These are phyloP conservation scores for Cryptotermes secundus DNA, from an alignment of 1,140 invertebrate genomes.

Conservation along the genomic window DNA sequence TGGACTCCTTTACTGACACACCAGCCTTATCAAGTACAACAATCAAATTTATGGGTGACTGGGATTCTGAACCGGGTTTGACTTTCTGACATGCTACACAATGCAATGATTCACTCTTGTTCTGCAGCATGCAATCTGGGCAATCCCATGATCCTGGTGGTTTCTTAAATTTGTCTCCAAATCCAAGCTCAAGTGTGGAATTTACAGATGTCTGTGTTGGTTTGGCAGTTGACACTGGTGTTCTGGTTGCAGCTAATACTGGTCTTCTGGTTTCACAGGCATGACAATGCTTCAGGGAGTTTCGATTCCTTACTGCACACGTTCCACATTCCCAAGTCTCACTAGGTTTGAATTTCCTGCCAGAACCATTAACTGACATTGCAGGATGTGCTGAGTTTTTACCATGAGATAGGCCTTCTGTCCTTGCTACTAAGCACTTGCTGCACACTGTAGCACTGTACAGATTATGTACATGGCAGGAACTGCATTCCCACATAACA, in stretches of 20 bases:
- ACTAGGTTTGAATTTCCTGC: conserved; percentile 56
- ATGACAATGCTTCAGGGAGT: conserved; percentile 56
- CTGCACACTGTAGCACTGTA: conserved; percentile 57
- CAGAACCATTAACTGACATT: conserved; percentile 45
- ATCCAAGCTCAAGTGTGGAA: conserved; percentile 40
- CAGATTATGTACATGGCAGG: conserved; percentile 66
- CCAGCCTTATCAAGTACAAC: conserved; percentile 51
- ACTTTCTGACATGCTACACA: conserved; percentile 58
- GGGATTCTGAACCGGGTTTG: conserved; percentile 48
- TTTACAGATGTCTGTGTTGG: not conserved
- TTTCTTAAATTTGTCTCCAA: conserved; percentile 52
- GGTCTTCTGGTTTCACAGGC: conserved; percentile 61
- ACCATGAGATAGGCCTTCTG: conserved; percentile 43
- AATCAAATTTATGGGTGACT: conserved; percentile 48
- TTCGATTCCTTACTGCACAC: conserved; percentile 66
- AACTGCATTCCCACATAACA: conserved; percentile 63
- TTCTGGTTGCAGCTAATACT: conserved; percentile 51
- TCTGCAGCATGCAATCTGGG: conserved; percentile 59
- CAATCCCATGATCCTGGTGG: conserved; percentile 59
- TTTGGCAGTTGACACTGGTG: conserved; percentile 35
- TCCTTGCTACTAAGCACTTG: conserved; percentile 55
- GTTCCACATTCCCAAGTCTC: conserved; percentile 64
- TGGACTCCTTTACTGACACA: conserved; percentile 34
- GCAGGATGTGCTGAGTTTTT: not conserved
- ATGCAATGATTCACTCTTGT: conserved; percentile 52